Evolutionary conservation across 2,113 vertebrate genomes (phyloP).

Genomic region (Verasper variegatus): DNA sequence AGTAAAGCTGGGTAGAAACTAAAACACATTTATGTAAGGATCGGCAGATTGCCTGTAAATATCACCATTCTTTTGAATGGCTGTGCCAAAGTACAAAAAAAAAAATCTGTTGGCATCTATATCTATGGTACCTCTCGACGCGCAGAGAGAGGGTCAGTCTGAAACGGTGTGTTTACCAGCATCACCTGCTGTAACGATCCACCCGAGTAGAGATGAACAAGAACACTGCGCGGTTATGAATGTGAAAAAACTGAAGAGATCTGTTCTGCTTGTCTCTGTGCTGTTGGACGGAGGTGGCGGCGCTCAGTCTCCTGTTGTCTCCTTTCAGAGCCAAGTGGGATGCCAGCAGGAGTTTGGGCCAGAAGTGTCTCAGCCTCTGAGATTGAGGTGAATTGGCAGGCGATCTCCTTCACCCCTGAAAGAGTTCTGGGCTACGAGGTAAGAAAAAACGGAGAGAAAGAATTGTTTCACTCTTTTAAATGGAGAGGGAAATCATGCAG

Average conservation of each 20-base stretch:
- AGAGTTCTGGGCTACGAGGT: slow-evolving; percentile 96
- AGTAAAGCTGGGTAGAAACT: neutral
- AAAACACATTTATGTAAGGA: slow-evolving; percentile 34
- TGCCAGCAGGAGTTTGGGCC: slow-evolving; percentile 86
- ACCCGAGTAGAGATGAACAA: slow-evolving; percentile 54
- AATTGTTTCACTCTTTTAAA: slow-evolving; percentile 57
- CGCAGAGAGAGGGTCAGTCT: slow-evolving; percentile 41
- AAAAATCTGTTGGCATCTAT: slow-evolving; percentile 67
- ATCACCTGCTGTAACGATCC: slow-evolving; percentile 60
- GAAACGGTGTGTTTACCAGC: slow-evolving; percentile 50
- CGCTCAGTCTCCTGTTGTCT: slow-evolving; percentile 69
- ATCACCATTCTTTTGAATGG: slow-evolving; percentile 45
- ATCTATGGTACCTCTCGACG: slow-evolving; percentile 46
- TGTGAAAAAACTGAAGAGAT: slow-evolving; percentile 54
- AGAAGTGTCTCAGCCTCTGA: slow-evolving; percentile 90
- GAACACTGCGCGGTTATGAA: slow-evolving; percentile 41
- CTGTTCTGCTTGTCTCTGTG: slow-evolving; percentile 52
- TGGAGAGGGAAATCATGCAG: slow-evolving; percentile 71
- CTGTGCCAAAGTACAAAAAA: slow-evolving; percentile 49
- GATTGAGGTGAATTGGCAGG: slow-evolving; percentile 91
- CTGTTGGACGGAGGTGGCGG: slow-evolving; percentile 28
- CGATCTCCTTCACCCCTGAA: slow-evolving; percentile 88
- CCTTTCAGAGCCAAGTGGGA: slow-evolving; percentile 88
- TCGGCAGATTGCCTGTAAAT: slow-evolving; percentile 44
- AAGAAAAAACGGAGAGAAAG: slow-evolving; percentile 53